Base-by-base conservation (phyloP, 2,888 invertebrate species). In the Cephonodes hylas region DNA sequence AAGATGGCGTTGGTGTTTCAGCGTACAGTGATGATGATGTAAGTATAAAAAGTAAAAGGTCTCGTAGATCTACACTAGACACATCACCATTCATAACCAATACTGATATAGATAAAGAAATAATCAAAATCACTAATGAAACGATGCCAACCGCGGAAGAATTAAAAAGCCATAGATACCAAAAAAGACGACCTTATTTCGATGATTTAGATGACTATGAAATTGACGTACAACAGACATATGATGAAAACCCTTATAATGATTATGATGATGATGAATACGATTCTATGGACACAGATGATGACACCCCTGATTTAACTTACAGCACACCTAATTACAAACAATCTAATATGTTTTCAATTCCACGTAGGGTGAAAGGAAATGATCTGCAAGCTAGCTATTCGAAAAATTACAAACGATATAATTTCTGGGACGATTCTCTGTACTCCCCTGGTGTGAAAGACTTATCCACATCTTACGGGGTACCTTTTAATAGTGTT, bases 11-110 rank as follows among this genome's bases (percentile, higher is more conserved):
- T 1, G 88, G 84, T 60, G 81, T 87, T 0, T 86, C 91, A 22
- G 91, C 90, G 0, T 89, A 86, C 59, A 85, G 81, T 59, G 85
- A 86, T 23, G 85, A 90, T 20, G 83, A 86, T 69, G 91, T 92
- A 88, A 91, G 91, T 91, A 89, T 78, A 64, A 63, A 59, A 63
- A 72, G 65, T 44, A 66, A 63, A 63, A 76, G 69, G 20, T 71
- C 71, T 13, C 44, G 66, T 68, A 72, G 81, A 60, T 68, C 81
- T 8, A 65, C 73, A 20, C 63, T 89, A 73, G 85, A 89, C 23
- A 82, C 81, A 6, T 68, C 79, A 4, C 80, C 82, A 18, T 88
- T 89, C 68, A 44, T 84, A 58, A 60, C 83, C 68, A 71, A 74
- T 8, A 78, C 74, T 46, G 69, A 72, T 66, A 73, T 68, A 42